Evolutionary conservation across 2,113 vertebrate genomes (phyloP).

Genomic region (Glareola pratincola): DNA sequence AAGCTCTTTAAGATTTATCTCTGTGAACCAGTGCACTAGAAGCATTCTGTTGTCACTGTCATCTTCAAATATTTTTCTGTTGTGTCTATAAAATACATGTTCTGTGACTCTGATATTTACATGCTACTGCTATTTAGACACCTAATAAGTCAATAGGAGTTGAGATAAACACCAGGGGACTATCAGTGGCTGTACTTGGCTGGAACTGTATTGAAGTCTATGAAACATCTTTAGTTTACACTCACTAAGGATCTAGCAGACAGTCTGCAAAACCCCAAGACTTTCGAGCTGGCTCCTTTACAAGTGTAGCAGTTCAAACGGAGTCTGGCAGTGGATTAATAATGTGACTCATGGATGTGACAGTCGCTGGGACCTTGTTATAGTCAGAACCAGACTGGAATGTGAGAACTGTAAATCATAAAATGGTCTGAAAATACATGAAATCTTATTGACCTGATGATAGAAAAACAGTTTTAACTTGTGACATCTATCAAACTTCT

Average conservation of each 20-base stretch:
- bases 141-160: slow-evolving; percentile 26
- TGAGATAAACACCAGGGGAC: not conserved
- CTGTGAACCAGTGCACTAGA: not conserved
- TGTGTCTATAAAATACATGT: not conserved
- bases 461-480: slow-evolving; percentile 8
- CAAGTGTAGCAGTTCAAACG: slow-evolving; percentile 26
- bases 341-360: slow-evolving; percentile 42
- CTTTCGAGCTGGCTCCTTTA: not conserved
- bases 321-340: slow-evolving; percentile 44
- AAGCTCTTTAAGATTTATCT: not conserved
- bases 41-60: not conserved
- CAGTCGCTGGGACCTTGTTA: not conserved
- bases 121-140: slow-evolving; percentile 32
- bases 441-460: not conserved
- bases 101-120: not conserved
- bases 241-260: not conserved
- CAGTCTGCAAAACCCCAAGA: not conserved
- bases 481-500: not conserved
- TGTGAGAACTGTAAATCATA: slow-evolving; percentile 43
- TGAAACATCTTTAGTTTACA: not conserved
- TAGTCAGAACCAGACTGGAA: slow-evolving; percentile 44
- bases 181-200: not conserved
- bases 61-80: not conserved
- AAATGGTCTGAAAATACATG: slow-evolving; percentile 3
- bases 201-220: not conserved